These are phyloP conservation scores for Chiloscyllium plagiosum DNA, from an alignment of 2,113 vertebrate species.

Conservation along the genomic window DNA sequence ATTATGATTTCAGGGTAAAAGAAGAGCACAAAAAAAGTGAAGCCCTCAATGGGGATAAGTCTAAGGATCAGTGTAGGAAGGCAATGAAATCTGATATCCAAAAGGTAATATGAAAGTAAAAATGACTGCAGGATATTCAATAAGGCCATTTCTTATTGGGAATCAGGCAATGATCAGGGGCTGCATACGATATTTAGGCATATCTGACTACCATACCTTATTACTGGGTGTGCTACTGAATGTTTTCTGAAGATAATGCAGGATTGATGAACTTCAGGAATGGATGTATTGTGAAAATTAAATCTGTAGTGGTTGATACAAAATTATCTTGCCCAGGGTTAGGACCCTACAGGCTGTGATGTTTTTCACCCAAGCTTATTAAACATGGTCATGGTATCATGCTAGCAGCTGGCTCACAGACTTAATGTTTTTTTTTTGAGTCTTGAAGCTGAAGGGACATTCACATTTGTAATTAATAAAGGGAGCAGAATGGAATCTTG, in stretches of 20 bases:
- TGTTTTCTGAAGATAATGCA: not conserved
- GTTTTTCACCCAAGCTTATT: not conserved
- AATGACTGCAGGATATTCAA: not conserved
- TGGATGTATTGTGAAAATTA: not conserved
- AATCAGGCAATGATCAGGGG: not conserved
- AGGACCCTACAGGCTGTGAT: not conserved
- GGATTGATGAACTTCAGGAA: not conserved
- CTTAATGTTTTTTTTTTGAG: not conserved
- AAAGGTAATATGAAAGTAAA: not conserved
- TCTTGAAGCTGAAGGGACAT: not conserved
- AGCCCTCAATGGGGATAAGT: not conserved
- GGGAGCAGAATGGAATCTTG: not conserved
- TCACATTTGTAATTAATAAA: not conserved
- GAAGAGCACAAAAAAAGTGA: not conserved
- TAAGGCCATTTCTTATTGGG: not conserved
- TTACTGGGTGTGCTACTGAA: not conserved
- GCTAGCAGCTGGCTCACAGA: not conserved
- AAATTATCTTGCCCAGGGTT: not conserved
- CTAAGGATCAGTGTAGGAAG: not conserved
- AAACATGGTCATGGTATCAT: not conserved
- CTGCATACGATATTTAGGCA: not conserved
- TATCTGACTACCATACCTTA: not conserved
- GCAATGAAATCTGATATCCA: not conserved
- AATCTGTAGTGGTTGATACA: not conserved
- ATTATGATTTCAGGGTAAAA: not conserved